Evolutionary conservation across 2,113 vertebrate genomes (phyloP), one percentile per base, ranked within the genome.

Genomic region (Orthonyx spaldingii): DNA sequence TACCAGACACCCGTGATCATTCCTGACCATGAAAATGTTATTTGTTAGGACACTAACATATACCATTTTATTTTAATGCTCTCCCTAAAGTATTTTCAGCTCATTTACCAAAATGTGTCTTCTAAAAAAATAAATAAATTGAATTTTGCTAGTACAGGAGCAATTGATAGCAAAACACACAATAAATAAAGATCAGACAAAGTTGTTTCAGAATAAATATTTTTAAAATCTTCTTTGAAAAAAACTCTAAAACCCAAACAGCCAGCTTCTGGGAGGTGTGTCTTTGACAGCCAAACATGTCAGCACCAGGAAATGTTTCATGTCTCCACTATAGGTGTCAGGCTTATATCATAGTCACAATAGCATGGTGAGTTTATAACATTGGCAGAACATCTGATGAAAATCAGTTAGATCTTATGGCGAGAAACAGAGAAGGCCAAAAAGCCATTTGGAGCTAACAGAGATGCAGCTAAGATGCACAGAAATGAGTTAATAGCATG

Each of bases 21-120:
- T 69, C 59, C 35, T 42, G 77, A 89, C 71, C 89, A 72, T 37
- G 64, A 95, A 95, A 92, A 47, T 3, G 13, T 85, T 42, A 71
- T 60, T 96, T 95, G 26, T 90, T 96, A 94, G 84, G 69, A 85
- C 52, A 76, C 82, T 96, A 94, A 96, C 84, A 92, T 20, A 39
- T 39, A 90, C 69, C 79, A 79, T 93, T 97, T 94, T 56, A 57
- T 83, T 95, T 86, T 64, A 55, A 91, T 11, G 4, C 8, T 71
- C 9, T 79, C 22, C 22, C 32, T 81, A 16, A 76, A 57, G n/a
- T 59, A 69, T 63, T 70, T 79, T 33, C 59, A 68, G 23, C 18
- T 81, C 12, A 46, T 42, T 85, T 79, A 46, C 26, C 32, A 87
- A 87, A 85, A 70, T 42, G 6, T 1, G 1, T 19, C 37, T 37